Evolutionary conservation across 2,113 vertebrate species (phyloP).

Genomic region (Neogale vison): DNA sequence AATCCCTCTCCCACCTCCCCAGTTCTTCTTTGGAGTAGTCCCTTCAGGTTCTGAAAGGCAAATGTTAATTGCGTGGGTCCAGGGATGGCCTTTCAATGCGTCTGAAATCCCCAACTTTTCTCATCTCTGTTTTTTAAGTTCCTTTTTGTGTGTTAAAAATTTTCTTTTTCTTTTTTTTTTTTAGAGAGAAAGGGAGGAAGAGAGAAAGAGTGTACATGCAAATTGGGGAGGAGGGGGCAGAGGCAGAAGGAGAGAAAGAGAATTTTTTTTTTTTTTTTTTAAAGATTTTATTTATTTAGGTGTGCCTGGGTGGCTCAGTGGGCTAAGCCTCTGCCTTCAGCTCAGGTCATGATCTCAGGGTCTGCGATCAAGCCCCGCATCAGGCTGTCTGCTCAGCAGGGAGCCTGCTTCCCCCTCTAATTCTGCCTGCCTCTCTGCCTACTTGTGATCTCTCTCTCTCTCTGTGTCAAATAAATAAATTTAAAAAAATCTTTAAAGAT

Average conservation of each 20-base stretch:
- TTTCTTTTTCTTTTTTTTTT: neutral
- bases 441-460: too few species aligned
- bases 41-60: neutral
- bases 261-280: neutral
- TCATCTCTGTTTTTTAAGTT: neutral
- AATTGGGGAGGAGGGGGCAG: neutral
- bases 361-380: too few species aligned
- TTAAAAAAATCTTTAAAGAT: too few species aligned
- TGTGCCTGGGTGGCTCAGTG: too few species aligned
- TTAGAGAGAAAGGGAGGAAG: neutral
- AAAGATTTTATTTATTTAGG: too few species aligned
- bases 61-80: neutral
- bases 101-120: neutral
- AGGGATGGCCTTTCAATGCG: neutral
- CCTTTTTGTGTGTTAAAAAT: neutral
- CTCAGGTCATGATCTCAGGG: too few species aligned
- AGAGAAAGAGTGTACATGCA: neutral
- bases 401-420: too few species aligned
- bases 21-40: neutral
- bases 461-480: too few species aligned
- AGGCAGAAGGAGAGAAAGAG: neutral
- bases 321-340: too few species aligned
- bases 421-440: too few species aligned
- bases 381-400: too few species aligned
- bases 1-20: neutral